Percentiles rank a stretch among this genome's conserved stretches.
phyloP scores from a whole-genome alignment of 1,140 invertebrate genomes.

The Schlechtendalia chinensis region DNA sequence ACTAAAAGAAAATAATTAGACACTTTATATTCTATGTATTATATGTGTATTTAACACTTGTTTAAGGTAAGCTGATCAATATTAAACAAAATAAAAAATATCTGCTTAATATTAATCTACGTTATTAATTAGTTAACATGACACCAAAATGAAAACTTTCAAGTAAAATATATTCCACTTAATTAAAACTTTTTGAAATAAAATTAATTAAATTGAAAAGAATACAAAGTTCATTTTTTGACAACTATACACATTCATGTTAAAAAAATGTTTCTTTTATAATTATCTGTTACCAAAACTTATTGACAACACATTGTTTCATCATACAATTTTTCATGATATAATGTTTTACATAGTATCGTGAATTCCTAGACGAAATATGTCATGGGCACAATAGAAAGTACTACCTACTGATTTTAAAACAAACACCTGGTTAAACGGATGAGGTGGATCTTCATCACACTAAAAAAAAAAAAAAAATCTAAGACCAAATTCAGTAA shows the following conservation, averaged over 20 bases:
- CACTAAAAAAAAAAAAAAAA: slow-evolving; percentile 66
- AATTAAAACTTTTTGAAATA: background rate
- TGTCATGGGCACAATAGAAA: slow-evolving; percentile 89
- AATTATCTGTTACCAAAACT: slow-evolving; percentile 1
- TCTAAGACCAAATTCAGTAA: background rate
- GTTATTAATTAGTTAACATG: slow-evolving; percentile 43
- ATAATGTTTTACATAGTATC: slow-evolving; percentile 65
- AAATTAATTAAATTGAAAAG: slow-evolving; percentile 24
- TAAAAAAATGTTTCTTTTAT: slow-evolving; percentile 16
- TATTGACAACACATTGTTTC: slow-evolving; percentile 20
- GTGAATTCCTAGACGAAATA: slow-evolving; percentile 88
- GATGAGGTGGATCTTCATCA: slow-evolving; percentile 89
- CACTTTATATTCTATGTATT: slow-evolving; percentile 10
- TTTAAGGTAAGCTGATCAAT: background rate
- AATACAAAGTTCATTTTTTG: slow-evolving; percentile 5
- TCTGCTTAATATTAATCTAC: slow-evolving; percentile 11
- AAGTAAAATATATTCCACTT: background rate
- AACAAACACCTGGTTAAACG: slow-evolving; percentile 86
- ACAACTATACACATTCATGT: slow-evolving; percentile 16
- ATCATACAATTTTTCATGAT: slow-evolving; percentile 13
- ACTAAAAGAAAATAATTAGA: background rate
- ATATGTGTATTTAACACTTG: too few species aligned
- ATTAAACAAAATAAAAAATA: background rate
- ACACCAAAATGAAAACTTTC: slow-evolving; percentile 24
- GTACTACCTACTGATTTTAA: slow-evolving; percentile 78